Evolutionary conservation across 2,888 invertebrate genomes (phyloP).

Genomic region (Acronicta alni): DNA sequence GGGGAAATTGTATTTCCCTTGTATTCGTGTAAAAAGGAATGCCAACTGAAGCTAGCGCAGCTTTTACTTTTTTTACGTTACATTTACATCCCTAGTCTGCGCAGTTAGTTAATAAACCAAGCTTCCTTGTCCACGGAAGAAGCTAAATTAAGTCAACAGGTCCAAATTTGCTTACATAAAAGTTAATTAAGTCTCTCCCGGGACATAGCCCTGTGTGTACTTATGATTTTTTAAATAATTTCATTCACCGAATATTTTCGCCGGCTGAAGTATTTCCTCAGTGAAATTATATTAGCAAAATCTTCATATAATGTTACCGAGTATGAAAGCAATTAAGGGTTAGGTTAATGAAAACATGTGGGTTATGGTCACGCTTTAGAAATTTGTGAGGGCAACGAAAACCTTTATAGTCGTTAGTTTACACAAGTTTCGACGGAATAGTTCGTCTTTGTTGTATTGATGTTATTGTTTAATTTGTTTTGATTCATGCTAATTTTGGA

Average conservation of each 20-base stretch:
- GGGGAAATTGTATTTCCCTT: too few relatives aligned
- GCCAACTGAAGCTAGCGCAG: too few relatives aligned
- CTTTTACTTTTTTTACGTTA: too few relatives aligned
- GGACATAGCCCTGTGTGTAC: neutral
- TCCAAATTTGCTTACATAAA: neutral
- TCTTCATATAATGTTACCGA: neutral
- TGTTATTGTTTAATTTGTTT: conserved; percentile 5
- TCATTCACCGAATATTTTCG: neutral
- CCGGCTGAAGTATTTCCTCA: conserved; percentile 5
- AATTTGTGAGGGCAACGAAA: conserved; percentile 18
- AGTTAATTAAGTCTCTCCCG: conserved; percentile 1
- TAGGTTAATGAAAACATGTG: conserved; percentile 10
- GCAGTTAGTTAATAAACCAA: neutral
- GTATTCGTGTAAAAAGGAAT: too few relatives aligned
- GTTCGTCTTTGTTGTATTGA: neutral
- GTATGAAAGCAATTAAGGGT: conserved; percentile 4
- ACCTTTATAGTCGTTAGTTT: conserved; percentile 10
- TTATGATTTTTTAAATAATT: conserved; percentile 5
- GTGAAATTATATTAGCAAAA: conserved; percentile 2
- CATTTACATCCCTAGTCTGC: neutral
- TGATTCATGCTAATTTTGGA: neutral
- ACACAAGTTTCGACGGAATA: neutral
- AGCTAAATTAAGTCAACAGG: neutral
- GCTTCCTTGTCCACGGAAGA: neutral
- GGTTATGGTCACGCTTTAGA: conserved; percentile 1